A percentile compares a stretch with the other conserved stretches of the same genome.
Evolutionary conservation across 2,797 vertebrate genomes (phyloP).

Genomic region (Botia almorhae): DNA sequence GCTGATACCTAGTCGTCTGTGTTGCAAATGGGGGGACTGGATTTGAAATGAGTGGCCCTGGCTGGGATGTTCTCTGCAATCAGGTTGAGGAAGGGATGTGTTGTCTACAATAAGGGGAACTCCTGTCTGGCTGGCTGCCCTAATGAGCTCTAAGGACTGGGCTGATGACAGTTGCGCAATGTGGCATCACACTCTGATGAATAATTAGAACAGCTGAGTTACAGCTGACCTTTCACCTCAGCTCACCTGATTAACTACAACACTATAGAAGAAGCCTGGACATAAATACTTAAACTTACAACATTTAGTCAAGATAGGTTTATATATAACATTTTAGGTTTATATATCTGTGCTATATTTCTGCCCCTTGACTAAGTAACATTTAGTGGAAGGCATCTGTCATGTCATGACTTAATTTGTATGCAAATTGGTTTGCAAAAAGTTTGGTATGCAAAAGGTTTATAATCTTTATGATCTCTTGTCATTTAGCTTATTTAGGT

Average conservation of each 20-base stretch:
- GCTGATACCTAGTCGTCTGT: slow-evolving; percentile 73
- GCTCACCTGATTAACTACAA: background rate
- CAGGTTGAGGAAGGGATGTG: slow-evolving; percentile 84
- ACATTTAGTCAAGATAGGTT: background rate
- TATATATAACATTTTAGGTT: background rate
- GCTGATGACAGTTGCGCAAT: slow-evolving; percentile 86
- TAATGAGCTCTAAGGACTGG: slow-evolving; percentile 76
- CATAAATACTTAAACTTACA: background rate
- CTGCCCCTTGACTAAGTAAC: too few relatives aligned
- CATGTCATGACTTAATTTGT: too few relatives aligned
- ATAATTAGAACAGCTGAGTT: background rate
- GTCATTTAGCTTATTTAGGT: too few relatives aligned
- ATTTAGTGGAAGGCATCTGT: too few relatives aligned
- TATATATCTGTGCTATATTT: too few relatives aligned
- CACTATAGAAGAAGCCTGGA: background rate
- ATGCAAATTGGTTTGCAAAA: too few relatives aligned
- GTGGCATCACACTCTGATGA: slow-evolving; percentile 81
- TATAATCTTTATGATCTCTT: too few relatives aligned
- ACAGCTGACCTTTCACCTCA: background rate
- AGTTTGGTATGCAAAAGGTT: too few relatives aligned
- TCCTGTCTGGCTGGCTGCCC: slow-evolving; percentile 73
- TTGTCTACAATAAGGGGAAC: slow-evolving; percentile 79
- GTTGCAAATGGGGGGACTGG: slow-evolving; percentile 80
- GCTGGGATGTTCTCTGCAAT: slow-evolving; percentile 77
- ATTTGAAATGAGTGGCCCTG: slow-evolving; percentile 80